Percentiles rank a stretch among this genome's conserved stretches.
These are phyloP conservation scores for Dasypus novemcinctus DNA, from an alignment of 2,113 vertebrate genomes.

Conservation along the genomic window DNA sequence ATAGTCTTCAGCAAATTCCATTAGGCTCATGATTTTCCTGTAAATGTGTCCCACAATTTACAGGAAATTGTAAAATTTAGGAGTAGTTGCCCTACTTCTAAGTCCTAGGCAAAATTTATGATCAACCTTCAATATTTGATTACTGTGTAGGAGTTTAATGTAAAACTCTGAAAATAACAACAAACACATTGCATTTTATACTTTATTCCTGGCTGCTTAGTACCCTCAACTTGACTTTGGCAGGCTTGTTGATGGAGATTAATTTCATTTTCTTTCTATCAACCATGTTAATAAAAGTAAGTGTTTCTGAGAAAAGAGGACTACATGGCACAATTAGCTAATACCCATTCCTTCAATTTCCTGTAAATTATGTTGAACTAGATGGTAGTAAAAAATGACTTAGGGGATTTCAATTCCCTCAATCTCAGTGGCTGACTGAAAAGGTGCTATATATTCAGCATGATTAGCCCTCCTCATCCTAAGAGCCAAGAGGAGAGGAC, in stretches of 20 bases:
- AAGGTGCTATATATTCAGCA: not conserved
- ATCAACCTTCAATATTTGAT: conserved; percentile 44
- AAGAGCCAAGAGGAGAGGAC: not conserved
- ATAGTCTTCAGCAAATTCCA: conserved; percentile 55
- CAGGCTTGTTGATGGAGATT: conserved; percentile 50
- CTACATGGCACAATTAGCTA: conserved; percentile 54
- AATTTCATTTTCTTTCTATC: conserved; percentile 48
- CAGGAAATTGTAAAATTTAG: too few relatives aligned
- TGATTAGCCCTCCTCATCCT: not conserved
- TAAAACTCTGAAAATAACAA: conserved; percentile 60
- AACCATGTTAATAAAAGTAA: conserved; percentile 53
- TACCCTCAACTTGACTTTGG: conserved; percentile 45
- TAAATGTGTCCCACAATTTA: conserved; percentile 37
- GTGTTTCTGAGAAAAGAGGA: conserved; percentile 53
- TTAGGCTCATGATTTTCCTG: conserved; percentile 53
- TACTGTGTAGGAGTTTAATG: conserved; percentile 50
- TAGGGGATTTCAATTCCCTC: conserved; percentile 10
- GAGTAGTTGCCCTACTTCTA: conserved; percentile 9
- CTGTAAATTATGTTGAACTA: conserved; percentile 54
- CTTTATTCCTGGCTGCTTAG: conserved; percentile 12
- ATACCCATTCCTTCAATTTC: conserved; percentile 4
- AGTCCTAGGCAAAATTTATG: conserved; percentile 64
- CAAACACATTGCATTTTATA: not conserved
- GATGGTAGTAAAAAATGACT: conserved; percentile 42
- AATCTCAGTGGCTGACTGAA: not conserved